These are phyloP conservation scores for Lagodon rhomboides DNA, from an alignment of 2,797 vertebrate genomes.

Conservation along the genomic window DNA sequence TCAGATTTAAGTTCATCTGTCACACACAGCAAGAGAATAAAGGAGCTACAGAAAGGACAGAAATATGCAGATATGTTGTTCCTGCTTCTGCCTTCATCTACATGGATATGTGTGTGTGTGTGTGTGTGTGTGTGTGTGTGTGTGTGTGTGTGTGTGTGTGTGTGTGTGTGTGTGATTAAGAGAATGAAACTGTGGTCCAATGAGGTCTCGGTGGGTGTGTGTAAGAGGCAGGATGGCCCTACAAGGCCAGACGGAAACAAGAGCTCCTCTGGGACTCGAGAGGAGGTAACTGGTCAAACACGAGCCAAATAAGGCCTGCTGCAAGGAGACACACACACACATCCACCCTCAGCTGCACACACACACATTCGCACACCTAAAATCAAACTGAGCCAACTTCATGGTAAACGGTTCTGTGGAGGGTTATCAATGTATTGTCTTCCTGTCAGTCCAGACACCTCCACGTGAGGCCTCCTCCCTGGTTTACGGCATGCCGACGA, in stretches of 20 bases:
- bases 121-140: slow-evolving; percentile 2
- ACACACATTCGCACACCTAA: slow-evolving; percentile 32
- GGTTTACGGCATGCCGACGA: slow-evolving; percentile 24
- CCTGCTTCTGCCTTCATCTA: slow-evolving; percentile 37
- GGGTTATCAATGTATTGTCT: slow-evolving; percentile 3
- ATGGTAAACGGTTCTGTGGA: background rate
- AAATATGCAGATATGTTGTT: slow-evolving; percentile 24
- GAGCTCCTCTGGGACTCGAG: slow-evolving; percentile 79
- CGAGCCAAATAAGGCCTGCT: slow-evolving; percentile 92
- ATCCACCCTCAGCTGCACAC: slow-evolving; percentile 39
- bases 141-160: background rate
- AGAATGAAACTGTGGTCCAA: slow-evolving; percentile 54
- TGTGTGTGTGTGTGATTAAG: slow-evolving; percentile 31
- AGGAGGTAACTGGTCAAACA: slow-evolving; percentile 86
- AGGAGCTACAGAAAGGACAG: slow-evolving; percentile 2
- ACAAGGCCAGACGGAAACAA: slow-evolving; percentile 89
- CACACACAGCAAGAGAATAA: slow-evolving; percentile 9
- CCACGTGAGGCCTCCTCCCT: slow-evolving; percentile 43
- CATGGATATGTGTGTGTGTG: background rate
- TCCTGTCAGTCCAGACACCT: slow-evolving; percentile 3
- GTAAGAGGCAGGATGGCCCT: slow-evolving; percentile 84
- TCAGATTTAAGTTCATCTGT: background rate
- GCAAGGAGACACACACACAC: slow-evolving; percentile 55
- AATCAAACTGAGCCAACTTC: slow-evolving; percentile 24
- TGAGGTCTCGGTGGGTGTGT: slow-evolving; percentile 60